phyloP scores from a whole-genome alignment of 2,797 vertebrate species.

The Syngnathus rostellatus region DNA sequence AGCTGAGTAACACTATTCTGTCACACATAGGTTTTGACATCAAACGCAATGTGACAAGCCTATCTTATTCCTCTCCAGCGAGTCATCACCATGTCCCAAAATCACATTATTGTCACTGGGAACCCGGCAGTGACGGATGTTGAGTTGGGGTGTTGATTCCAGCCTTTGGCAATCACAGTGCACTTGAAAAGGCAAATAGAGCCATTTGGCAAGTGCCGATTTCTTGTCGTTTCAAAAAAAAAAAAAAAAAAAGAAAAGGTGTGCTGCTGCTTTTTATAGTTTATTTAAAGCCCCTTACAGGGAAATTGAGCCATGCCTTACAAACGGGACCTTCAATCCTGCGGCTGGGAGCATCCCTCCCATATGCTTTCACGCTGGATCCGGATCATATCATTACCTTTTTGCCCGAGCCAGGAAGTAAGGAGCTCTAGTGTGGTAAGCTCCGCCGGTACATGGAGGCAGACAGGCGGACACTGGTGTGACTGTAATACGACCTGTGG shows the following conservation, averaged over 20 bases:
- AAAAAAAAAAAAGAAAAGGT: constrained; percentile 38
- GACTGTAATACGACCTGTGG: constrained; percentile 63
- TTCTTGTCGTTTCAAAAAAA: constrained; percentile 58
- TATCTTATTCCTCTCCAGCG: constrained; percentile 62
- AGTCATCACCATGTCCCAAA: constrained; percentile 72
- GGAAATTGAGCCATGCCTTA: constrained; percentile 33
- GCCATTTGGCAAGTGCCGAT: constrained; percentile 57
- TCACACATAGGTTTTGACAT: constrained; percentile 68
- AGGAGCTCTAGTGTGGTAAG: constrained; percentile 52
- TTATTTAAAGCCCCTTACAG: constrained; percentile 57
- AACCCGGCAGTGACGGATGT: constrained; percentile 58
- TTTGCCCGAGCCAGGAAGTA: constrained; percentile 46
- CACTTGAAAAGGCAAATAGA: constrained; percentile 63
- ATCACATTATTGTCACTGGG: constrained; percentile 67
- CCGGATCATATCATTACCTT: constrained; percentile 53
- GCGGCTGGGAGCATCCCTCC: constrained; percentile 31
- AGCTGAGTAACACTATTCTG: constrained; percentile 71
- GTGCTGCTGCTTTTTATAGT: constrained; percentile 48
- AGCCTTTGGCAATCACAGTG: constrained; percentile 58
- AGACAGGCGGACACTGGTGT: constrained; percentile 45
- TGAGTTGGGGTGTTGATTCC: constrained; percentile 59
- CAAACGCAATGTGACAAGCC: constrained; percentile 68
- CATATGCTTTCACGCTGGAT: constrained; percentile 40
- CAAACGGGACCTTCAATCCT: constrained; percentile 18
- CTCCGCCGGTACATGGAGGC: constrained; percentile 50